Evolutionary conservation across 2,113 vertebrate species (phyloP).

Genomic region (Chlamydotis undulata): DNA sequence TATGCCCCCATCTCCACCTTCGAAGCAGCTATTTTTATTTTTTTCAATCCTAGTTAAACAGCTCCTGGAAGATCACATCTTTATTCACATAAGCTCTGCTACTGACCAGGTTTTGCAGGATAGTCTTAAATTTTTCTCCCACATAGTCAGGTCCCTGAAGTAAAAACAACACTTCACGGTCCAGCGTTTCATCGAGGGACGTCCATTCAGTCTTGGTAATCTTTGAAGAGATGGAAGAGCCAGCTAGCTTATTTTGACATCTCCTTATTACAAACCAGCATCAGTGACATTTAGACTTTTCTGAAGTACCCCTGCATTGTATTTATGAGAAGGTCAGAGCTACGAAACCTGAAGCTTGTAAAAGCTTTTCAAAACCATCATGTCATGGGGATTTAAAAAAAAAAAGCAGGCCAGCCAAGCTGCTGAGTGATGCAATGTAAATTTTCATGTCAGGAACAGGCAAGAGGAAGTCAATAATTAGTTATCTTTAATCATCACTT

Average conservation of each 20-base stretch:
- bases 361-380: background rate
- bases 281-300: conserved; percentile 34
- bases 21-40: background rate
- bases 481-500: background rate
- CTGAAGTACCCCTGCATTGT: background rate
- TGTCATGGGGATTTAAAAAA: background rate
- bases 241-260: conserved; percentile 7
- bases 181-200: conserved; percentile 76
- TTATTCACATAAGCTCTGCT: background rate
- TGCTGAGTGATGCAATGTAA: background rate
- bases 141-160: conserved; percentile 77
- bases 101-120: conserved; percentile 78
- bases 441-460: background rate
- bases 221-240: conserved; percentile 30
- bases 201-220: conserved; percentile 10
- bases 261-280: background rate
- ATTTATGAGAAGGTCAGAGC: conserved; percentile 27
- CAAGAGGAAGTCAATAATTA: background rate
- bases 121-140: conserved; percentile 73
- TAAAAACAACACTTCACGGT: conserved; percentile 82
- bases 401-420: background rate
- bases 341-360: background rate
- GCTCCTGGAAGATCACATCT: background rate
- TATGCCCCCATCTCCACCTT: background rate
- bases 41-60: background rate